phyloP scores from a whole-genome alignment of 2,113 vertebrate genomes.

The Circaetus gallicus region DNA sequence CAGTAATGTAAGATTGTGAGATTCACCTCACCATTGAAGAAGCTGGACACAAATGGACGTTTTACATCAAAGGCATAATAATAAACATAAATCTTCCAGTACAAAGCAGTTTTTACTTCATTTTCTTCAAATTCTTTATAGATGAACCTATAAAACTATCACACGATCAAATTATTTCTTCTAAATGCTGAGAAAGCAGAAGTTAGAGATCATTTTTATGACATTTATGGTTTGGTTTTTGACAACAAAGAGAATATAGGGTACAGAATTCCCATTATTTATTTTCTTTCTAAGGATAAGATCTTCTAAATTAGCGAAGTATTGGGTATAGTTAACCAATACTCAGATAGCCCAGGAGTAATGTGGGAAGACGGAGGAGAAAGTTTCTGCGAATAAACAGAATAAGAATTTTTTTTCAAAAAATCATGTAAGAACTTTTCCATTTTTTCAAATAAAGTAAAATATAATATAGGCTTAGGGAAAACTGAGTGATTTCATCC shows the following conservation, averaged over 20 bases:
- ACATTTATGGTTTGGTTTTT: not conserved
- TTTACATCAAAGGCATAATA: not conserved
- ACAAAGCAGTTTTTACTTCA: not conserved
- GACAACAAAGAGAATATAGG: not conserved
- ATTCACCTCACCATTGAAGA: not conserved
- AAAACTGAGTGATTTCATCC: not conserved
- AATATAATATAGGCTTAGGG: not conserved
- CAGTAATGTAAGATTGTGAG: not conserved
- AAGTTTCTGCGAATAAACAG: not conserved
- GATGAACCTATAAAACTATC: not conserved
- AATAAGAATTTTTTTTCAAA: not conserved
- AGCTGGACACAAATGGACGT: not conserved
- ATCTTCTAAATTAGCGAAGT: not conserved
- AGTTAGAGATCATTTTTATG: not conserved
- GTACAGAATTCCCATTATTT: not conserved
- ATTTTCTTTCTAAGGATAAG: not conserved
- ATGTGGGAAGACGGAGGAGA: not conserved
- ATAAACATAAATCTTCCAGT: not conserved
- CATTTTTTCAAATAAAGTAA: not conserved
- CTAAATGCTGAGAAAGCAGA: not conserved
- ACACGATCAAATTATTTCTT: not conserved
- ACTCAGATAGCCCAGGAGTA: not conserved
- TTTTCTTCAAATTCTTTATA: not conserved
- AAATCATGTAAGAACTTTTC: not conserved
- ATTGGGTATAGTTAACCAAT: not conserved